Percentiles rank a stretch among this genome's conserved stretches.
Evolutionary conservation across 2,113 vertebrate genomes (phyloP).

Genomic region (Terrapene triunguis): DNA sequence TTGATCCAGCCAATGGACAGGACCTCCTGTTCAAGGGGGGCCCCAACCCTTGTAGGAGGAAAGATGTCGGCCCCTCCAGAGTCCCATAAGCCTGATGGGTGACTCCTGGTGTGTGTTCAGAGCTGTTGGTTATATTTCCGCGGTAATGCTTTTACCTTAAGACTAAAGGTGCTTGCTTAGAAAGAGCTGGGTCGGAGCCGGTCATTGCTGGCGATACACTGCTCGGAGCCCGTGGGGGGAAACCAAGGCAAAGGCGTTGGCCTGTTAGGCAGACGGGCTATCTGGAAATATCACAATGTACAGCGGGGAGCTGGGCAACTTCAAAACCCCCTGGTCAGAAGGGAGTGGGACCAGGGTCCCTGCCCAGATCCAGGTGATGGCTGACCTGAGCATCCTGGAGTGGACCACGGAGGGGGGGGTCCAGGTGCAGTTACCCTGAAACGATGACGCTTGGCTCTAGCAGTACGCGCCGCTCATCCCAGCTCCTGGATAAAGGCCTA

Average conservation of each 20-base stretch:
- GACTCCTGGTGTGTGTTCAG: not conserved
- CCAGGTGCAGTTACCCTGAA: not conserved
- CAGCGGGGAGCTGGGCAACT: no score
- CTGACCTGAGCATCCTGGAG: not conserved
- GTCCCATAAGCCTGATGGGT: not conserved
- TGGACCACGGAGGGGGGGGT: not conserved
- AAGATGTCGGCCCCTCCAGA: not conserved
- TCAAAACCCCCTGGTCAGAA: no score
- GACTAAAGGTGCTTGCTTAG: not conserved
- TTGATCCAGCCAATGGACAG: not conserved
- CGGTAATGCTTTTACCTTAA: not conserved
- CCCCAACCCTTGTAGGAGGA: not conserved
- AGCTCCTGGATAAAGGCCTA: no score
- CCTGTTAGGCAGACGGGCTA: no score
- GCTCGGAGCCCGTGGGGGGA: not conserved
- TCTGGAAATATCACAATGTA: not conserved
- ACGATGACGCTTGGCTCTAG: not conserved
- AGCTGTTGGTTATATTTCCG: not conserved
- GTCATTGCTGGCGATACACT: not conserved
- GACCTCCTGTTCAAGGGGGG: no score
- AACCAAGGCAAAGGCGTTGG: not conserved
- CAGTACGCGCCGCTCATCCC: not conserved
- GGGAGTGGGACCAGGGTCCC: not conserved
- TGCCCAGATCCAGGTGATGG: not conserved
- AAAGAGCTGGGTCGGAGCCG: not conserved